Evolutionary conservation across 2,797 vertebrate genomes (phyloP).

Genomic region (Anomalospiza imberbis): DNA sequence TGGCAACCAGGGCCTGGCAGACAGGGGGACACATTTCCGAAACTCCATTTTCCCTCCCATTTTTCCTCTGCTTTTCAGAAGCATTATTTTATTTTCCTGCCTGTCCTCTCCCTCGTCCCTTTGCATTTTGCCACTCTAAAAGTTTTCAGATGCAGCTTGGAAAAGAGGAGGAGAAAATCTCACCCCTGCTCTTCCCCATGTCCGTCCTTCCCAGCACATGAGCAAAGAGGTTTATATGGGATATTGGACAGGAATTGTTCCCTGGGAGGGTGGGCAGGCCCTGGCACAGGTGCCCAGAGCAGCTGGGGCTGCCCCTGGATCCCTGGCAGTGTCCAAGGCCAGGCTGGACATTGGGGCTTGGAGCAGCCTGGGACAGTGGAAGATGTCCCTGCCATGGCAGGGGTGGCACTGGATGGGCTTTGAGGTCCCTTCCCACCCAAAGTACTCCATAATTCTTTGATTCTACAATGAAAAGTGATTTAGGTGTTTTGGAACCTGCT

Average conservation of each 20-base stretch:
- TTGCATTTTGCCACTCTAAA: not conserved
- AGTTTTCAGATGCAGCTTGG: not conserved
- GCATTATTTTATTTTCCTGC: not conserved
- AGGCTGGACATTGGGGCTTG: accelerated
- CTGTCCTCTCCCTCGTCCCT: not conserved
- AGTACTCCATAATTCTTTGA: not conserved
- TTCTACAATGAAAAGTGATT: not conserved
- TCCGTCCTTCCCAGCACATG: not conserved
- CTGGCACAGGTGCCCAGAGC: not conserved
- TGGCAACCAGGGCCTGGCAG: not conserved
- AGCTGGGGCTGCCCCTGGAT: not conserved
- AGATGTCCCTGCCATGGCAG: not conserved
- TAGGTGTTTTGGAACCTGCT: not conserved
- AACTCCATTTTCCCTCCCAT: not conserved
- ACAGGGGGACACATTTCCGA: not conserved
- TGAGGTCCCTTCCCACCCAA: not conserved
- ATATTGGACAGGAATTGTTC: accelerated
- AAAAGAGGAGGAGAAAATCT: not conserved
- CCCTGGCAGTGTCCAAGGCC: not conserved
- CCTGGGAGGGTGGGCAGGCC: accelerated
- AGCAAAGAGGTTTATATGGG: not conserved
- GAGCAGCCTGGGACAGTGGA: not conserved
- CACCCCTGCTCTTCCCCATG: not conserved
- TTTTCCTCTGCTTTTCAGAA: not conserved
- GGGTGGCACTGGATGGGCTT: not conserved